Evolutionary conservation across 2,797 vertebrate species (phyloP).

Genomic region (Tauraco hartlaubi): DNA sequence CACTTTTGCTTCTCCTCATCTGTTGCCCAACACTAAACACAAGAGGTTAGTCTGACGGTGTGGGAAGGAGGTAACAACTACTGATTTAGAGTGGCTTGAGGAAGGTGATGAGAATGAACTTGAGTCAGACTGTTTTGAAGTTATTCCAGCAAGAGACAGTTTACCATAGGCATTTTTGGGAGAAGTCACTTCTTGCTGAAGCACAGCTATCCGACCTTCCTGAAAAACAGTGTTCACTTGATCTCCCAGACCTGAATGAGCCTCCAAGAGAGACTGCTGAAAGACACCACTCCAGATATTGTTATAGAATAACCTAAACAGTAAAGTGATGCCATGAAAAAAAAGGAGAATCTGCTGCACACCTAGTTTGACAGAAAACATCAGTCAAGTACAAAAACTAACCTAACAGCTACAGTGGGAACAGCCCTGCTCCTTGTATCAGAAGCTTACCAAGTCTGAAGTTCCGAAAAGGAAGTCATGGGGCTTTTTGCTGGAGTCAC

Average conservation of each 20-base stretch:
- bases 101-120: not conserved
- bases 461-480: not conserved
- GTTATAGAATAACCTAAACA: not conserved
- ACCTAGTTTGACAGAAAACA: not conserved
- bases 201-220: not conserved
- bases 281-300: too few relatives aligned
- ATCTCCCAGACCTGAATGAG: not conserved
- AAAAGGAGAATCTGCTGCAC: not conserved
- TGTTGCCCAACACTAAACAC: rapidly evolving
- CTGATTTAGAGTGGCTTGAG: not conserved
- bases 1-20: not conserved
- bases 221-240: not conserved
- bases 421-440: not conserved
- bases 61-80: not conserved
- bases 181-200: not conserved
- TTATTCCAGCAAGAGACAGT: not conserved
- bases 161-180: not conserved
- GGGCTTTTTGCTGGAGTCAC: not conserved
- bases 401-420: not conserved
- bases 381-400: not conserved
- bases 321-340: not conserved
- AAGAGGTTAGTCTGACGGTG: not conserved
- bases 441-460: not conserved
- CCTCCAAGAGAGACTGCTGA: not conserved
- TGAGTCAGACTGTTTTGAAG: not conserved